Evolutionary conservation across 2,797 vertebrate genomes (phyloP).

Genomic region (Limnodromus scolopaceus): DNA sequence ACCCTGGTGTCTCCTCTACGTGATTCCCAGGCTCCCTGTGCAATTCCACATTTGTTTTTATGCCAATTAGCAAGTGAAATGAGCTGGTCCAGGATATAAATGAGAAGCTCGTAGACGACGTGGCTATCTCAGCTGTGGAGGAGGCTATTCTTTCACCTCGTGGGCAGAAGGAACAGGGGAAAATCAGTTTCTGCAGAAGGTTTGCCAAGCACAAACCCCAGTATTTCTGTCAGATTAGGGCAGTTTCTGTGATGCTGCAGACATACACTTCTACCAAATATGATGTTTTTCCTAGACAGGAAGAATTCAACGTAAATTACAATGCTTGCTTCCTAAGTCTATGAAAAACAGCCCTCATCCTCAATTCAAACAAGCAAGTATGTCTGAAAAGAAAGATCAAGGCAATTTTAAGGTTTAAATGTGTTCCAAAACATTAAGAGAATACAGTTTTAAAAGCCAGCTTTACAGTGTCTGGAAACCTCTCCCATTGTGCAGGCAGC

Average conservation of each 20-base stretch:
- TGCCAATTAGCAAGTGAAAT: background rate
- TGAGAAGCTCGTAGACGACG: background rate
- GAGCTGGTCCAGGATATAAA: background rate
- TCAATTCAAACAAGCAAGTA: background rate
- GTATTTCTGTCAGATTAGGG: background rate
- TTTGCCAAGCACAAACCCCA: background rate
- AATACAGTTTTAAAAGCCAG: constrained; percentile 2
- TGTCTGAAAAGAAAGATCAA: constrained; percentile 16
- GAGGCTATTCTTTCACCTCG: background rate
- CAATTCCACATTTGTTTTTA: background rate
- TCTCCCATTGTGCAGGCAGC: background rate
- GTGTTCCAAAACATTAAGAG: constrained; percentile 5
- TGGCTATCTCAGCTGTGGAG: background rate
- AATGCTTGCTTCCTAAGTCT: background rate
- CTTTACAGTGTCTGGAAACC: background rate
- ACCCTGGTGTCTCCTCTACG: background rate
- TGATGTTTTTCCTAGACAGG: background rate
- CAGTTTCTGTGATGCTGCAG: background rate
- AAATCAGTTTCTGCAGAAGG: background rate
- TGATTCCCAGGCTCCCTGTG: background rate
- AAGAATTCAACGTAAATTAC: constrained; percentile 21
- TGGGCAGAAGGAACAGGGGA: background rate
- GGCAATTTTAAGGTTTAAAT: constrained; percentile 7
- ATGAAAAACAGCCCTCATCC: background rate
- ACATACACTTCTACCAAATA: background rate